Base-by-base conservation (phyloP, 2,888 invertebrate genomes). In the Lepidocyrtoides sp. region DNA sequence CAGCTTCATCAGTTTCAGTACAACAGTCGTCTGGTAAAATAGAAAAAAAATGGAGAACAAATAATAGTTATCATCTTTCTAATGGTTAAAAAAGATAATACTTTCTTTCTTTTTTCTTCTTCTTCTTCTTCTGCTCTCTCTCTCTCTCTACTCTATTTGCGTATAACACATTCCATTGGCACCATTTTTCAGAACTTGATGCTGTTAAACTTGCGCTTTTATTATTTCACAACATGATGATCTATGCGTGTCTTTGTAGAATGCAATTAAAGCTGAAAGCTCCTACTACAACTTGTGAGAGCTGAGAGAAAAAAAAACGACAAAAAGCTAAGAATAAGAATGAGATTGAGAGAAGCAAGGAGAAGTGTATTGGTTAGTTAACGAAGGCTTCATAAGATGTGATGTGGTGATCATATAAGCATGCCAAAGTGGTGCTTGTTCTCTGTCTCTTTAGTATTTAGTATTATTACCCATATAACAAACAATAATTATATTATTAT, bases 241-340 rank as follows among this genome's bases (percentile, higher is more conserved):
- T 60, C 57, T 81, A 60, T 77, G 41, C 3, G 51, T 14, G 54
- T 81, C 77, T 75, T 14, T 63, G 66, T 51, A 79, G 32, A 41
- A 79, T 89, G 72, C 83, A 89, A 89, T 89, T 89, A 69, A 83
- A 69, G 89, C 75, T 72, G 48, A 77, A 77, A 77, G 51, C 17
- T 77, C 8, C 17, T 20, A 41, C 48, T 23, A 75, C 32, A 72
- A 77, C 51, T 77, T 63, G 81, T n/a, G n/a, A n/a, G 54, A 54
- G 36, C 81, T 81, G 17, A 36, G 2, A 2, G 17, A 51, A 4
- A 79, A 36, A 44, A 72, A 75, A 75, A 41, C 23, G 48, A 29
- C 54, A 54, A 10, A 54, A 77, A 32, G 17, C 26, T 79, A n/a
- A 12, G n/a, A n/a, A n/a, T n/a, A n/a, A n/a, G n/a, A n/a, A n/a